Evolutionary conservation across 2,888 invertebrate genomes (phyloP).

Genomic region (Ceraclea dissimilis): DNA sequence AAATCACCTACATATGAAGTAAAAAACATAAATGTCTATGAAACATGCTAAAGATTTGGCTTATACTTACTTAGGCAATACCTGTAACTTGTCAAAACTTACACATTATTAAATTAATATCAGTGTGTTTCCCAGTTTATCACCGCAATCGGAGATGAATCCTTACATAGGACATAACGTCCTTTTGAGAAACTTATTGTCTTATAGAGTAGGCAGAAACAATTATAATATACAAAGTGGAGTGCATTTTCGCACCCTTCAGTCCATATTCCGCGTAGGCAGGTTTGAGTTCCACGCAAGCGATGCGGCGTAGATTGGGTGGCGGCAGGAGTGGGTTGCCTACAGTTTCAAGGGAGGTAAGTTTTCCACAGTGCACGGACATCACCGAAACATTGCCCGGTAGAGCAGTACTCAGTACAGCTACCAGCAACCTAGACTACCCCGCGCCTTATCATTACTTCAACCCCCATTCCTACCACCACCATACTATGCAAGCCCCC

Average conservation of each 20-base stretch:
- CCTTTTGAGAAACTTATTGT: too few relatives aligned
- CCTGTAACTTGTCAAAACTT: too few relatives aligned
- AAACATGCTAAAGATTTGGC: too few relatives aligned
- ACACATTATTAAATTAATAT: too few relatives aligned
- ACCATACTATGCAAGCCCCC: not conserved
- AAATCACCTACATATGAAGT: too few relatives aligned
- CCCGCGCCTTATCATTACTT: conserved; percentile 5
- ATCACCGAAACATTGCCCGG: conserved; percentile 16
- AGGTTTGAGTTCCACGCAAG: conserved; percentile 8
- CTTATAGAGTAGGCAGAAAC: too few relatives aligned
- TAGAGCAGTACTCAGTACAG: not conserved
- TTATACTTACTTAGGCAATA: too few relatives aligned
- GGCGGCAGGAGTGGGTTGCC: not conserved
- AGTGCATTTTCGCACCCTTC: not conserved
- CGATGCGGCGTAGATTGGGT: conserved; percentile 1
- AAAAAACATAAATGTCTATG: too few relatives aligned
- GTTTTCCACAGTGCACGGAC: conserved; percentile 15
- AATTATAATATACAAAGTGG: not conserved
- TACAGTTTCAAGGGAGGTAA: conserved; percentile 5
- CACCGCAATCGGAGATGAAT: too few relatives aligned
- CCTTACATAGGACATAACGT: too few relatives aligned
- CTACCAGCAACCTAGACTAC: not conserved
- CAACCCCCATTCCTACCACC: not conserved
- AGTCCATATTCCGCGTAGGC: conserved; percentile 17
- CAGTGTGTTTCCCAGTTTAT: too few relatives aligned